Conservation (phyloP, 2,113 vertebrate genomes). For the Anolis sagrei region DNA sequence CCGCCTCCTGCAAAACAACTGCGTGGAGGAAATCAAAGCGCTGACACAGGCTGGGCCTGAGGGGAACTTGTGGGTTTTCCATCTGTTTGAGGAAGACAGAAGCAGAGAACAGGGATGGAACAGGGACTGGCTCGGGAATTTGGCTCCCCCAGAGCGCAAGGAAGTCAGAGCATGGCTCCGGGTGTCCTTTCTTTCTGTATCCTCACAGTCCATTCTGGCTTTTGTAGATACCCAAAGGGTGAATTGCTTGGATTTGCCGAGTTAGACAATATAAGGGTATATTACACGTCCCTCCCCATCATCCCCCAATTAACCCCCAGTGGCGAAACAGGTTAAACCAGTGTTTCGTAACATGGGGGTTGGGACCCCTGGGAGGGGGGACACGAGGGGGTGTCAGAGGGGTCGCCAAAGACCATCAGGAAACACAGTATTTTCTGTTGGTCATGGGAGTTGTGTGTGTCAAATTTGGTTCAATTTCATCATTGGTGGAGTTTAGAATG, state of each 20-base stretch:
- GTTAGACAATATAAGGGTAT: too few relatives aligned
- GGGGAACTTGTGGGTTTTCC: background rate
- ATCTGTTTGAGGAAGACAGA: background rate
- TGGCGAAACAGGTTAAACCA: too few relatives aligned
- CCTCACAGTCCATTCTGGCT: background rate
- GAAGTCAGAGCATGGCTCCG: slow-evolving; percentile 27
- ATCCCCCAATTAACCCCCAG: too few relatives aligned
- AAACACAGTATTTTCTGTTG: too few relatives aligned
- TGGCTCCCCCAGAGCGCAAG: slow-evolving; percentile 73
- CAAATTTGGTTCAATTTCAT: too few relatives aligned
- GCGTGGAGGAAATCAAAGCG: slow-evolving; percentile 13
- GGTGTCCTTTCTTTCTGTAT: background rate
- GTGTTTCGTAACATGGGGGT: too few relatives aligned
- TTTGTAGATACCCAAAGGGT: background rate
- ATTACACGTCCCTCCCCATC: background rate
- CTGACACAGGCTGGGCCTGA: background rate
- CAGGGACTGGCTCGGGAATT: background rate
- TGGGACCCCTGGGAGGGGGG: too few relatives aligned
- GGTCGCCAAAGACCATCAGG: too few relatives aligned
- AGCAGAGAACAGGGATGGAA: background rate
- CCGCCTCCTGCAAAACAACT: background rate
- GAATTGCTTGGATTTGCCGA: background rate
- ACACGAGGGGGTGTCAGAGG: too few relatives aligned
- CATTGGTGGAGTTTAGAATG: too few relatives aligned
- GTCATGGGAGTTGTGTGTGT: too few relatives aligned